Conservation (phyloP, 2,797 vertebrate species). For the Poeciliopsis turneri region DNA sequence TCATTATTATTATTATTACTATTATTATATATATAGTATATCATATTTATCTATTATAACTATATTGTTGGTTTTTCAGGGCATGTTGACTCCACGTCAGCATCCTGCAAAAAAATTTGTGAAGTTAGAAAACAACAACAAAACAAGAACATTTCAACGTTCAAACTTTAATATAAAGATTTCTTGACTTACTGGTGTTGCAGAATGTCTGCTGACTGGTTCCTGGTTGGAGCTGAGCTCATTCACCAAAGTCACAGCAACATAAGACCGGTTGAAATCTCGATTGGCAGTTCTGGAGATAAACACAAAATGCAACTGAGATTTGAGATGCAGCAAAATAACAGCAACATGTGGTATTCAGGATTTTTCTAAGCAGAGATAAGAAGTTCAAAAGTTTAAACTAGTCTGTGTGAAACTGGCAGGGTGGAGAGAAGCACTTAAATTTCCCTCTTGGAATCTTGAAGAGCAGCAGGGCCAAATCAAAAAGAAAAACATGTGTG, state of each 20-base stretch:
- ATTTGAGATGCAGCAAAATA: slow-evolving; percentile 25
- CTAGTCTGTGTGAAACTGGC: slow-evolving; percentile 11
- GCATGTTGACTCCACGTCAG: slow-evolving; percentile 52
- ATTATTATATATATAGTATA: neutral
- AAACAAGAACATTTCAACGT: neutral
- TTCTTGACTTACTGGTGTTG: slow-evolving; percentile 34
- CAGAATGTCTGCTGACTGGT: neutral
- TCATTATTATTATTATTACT: slow-evolving; percentile 13
- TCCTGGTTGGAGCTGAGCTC: slow-evolving; percentile 4
- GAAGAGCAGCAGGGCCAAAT: slow-evolving; percentile 28
- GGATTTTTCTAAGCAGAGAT: slow-evolving; percentile 19
- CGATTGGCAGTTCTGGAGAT: slow-evolving; percentile 36
- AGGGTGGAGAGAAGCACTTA: slow-evolving; percentile 9
- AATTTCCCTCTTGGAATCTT: slow-evolving; percentile 34
- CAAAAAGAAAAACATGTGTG: slow-evolving; percentile 17
- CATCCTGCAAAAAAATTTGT: slow-evolving; percentile 39
- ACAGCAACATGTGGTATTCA: slow-evolving; percentile 19
- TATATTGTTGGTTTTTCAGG: neutral
- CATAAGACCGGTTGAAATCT: slow-evolving; percentile 12
- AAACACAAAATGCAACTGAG: slow-evolving; percentile 43
- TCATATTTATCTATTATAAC: neutral
- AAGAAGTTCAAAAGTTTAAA: slow-evolving; percentile 32
- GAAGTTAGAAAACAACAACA: neutral
- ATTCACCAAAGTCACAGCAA: slow-evolving; percentile 38
- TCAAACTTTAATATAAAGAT: neutral